Percentiles rank a stretch among this genome's conserved stretches.
Conservation (phyloP, 2,888 invertebrate species). For the Agriopis leucophaearia region DNA sequence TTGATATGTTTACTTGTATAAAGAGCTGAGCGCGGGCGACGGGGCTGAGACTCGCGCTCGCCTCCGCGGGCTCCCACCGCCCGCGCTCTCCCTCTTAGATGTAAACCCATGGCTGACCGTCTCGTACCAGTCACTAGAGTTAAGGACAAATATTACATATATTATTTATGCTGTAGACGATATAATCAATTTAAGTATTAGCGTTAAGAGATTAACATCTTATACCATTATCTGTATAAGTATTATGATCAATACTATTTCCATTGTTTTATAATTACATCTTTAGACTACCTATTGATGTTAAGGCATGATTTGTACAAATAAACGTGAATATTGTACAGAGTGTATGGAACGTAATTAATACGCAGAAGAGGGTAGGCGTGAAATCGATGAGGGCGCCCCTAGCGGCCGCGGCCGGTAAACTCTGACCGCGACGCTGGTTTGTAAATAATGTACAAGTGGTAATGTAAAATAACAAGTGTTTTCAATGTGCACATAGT, state of each 20-base stretch:
- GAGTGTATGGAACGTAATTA: conserved; percentile 61
- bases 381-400: conserved; percentile 37
- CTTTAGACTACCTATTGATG: conserved; percentile 66
- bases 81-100: conserved; percentile 57
- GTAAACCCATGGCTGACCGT: conserved; percentile 75
- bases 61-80: neutral
- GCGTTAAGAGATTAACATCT: conserved; percentile 79
- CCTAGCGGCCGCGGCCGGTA: conserved; percentile 44
- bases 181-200: conserved; percentile 74
- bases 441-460: conserved; percentile 84
- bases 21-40: conserved; percentile 4
- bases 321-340: conserved; percentile 77
- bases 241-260: conserved; percentile 84
- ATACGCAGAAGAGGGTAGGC: conserved; percentile 42
- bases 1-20: conserved; percentile 35
- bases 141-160: conserved; percentile 64
- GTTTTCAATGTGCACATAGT: conserved; percentile 87
- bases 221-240: conserved; percentile 83
- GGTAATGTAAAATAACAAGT: conserved; percentile 82
- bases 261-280: conserved; percentile 80
- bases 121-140: conserved; percentile 80
- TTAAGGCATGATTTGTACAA: conserved; percentile 81
- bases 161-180: conserved; percentile 78
- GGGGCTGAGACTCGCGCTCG: neutral
- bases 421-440: conserved; percentile 58